phyloP scores from a whole-genome alignment of 2,797 vertebrate genomes.

The Melanotaenia parkinsoni region DNA sequence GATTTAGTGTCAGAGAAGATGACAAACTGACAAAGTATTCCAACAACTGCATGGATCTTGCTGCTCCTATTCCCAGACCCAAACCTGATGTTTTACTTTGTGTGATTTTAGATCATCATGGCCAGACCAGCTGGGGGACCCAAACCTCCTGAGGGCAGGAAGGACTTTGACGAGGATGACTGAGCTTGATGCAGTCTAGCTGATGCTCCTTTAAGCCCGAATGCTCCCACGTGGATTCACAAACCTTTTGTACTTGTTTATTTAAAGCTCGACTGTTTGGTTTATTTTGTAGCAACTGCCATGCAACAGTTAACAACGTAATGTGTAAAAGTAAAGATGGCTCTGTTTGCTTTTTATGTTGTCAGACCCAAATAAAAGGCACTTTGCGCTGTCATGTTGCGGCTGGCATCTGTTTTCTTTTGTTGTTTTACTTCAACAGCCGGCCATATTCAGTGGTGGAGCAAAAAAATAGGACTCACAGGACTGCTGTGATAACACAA shows the following conservation, averaged over 20 bases:
- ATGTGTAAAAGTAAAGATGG: conserved; percentile 55
- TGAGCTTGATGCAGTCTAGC: conserved; percentile 72
- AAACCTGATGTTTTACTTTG: neutral
- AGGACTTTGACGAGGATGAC: conserved; percentile 96
- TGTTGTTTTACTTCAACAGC: neutral
- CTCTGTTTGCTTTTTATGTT: conserved; percentile 72
- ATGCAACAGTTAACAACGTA: conserved; percentile 42
- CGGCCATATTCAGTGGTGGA: too few species aligned
- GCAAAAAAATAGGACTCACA: neutral
- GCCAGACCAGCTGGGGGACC: conserved; percentile 92
- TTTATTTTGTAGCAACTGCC: conserved; percentile 68
- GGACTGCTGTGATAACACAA: neutral
- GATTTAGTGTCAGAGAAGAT: neutral
- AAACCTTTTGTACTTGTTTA: conserved; percentile 77
- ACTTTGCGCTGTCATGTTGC: conserved; percentile 58
- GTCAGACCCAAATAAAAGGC: conserved; percentile 75
- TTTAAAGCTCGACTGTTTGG: conserved; percentile 75
- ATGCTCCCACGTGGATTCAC: conserved; percentile 23
- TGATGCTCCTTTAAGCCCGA: conserved; percentile 31
- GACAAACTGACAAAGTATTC: neutral
- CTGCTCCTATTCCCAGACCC: neutral
- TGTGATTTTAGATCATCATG: conserved; percentile 90
- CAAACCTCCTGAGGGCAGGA: conserved; percentile 93
- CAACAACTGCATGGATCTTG: conserved; percentile 4
- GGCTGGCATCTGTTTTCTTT: conserved; percentile 5